A percentile compares a stretch with the other conserved stretches of the same genome.
Conservation (phyloP, 2,797 vertebrate species). For the Molothrus ater region DNA sequence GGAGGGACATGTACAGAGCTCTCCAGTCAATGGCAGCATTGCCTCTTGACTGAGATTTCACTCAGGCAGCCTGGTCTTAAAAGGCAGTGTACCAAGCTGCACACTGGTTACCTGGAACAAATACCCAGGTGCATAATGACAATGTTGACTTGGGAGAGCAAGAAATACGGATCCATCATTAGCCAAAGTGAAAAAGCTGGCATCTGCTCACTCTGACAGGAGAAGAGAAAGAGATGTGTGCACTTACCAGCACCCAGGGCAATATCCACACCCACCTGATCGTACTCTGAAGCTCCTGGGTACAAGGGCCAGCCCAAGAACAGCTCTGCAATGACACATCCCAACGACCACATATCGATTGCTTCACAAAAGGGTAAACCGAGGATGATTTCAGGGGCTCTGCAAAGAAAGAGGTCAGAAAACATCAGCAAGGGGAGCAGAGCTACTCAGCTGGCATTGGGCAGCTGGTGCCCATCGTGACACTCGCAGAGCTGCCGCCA, state of each 20-base stretch:
- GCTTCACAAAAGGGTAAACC: conserved; percentile 97
- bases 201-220: background rate
- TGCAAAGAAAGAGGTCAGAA: conserved; percentile 59
- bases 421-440: background rate
- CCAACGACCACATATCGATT: conserved; percentile 99
- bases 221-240: background rate
- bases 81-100: background rate
- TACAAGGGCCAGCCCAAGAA: conserved; percentile 98
- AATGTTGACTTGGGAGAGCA: background rate
- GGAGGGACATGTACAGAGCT: background rate
- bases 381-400: conserved; percentile 98
- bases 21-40: background rate
- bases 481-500: background rate
- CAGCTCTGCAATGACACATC: conserved; percentile 97
- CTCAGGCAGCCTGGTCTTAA: background rate
- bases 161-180: background rate
- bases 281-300: conserved; percentile 95
- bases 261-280: conserved; percentile 85
- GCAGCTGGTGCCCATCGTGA: rapidly evolving
- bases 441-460: rapidly evolving
- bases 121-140: background rate
- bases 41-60: background rate
- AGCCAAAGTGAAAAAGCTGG: background rate
- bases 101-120: background rate
- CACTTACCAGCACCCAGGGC: conserved; percentile 12